Evolutionary conservation across 92 coral and sea anemone species (phyloP).

Genomic region (Palythoa grandis): DNA sequence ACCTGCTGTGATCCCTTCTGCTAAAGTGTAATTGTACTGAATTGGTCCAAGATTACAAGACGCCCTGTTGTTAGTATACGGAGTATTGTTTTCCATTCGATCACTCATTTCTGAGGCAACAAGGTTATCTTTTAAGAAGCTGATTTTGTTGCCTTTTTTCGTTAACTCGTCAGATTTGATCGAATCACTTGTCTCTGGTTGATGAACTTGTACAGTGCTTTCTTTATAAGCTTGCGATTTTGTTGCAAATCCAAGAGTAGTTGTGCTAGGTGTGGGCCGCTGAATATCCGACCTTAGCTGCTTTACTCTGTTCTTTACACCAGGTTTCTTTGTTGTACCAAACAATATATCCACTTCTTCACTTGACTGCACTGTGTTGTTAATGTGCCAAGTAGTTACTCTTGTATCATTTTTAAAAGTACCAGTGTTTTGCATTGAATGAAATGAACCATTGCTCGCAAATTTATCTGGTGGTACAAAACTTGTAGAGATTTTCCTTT

Average conservation of each 20-base stretch:
- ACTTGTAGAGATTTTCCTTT: not conserved
- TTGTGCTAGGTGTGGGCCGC: not conserved
- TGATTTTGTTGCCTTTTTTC: not conserved
- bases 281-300: constrained; percentile 25
- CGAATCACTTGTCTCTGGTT: not conserved
- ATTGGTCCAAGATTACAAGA: constrained; percentile 68
- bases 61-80: not conserved
- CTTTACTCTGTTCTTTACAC: not conserved
- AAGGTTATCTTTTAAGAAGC: not conserved
- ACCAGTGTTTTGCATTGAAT: not conserved
- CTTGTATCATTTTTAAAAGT: not conserved
- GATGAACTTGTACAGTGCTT: not conserved
- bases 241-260: not conserved
- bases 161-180: not conserved
- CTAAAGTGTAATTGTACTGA: constrained; percentile 79
- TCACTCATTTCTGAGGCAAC: not conserved
- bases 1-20: constrained; percentile 86
- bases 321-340: not conserved
- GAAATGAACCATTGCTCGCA: not conserved
- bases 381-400: not conserved
- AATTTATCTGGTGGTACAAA: not conserved
- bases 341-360: not conserved
- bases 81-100: not conserved
- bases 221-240: not conserved
- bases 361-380: not conserved